Base-by-base conservation (phyloP, 2,797 vertebrate genomes). In the Percopsis omiscomaycus region DNA sequence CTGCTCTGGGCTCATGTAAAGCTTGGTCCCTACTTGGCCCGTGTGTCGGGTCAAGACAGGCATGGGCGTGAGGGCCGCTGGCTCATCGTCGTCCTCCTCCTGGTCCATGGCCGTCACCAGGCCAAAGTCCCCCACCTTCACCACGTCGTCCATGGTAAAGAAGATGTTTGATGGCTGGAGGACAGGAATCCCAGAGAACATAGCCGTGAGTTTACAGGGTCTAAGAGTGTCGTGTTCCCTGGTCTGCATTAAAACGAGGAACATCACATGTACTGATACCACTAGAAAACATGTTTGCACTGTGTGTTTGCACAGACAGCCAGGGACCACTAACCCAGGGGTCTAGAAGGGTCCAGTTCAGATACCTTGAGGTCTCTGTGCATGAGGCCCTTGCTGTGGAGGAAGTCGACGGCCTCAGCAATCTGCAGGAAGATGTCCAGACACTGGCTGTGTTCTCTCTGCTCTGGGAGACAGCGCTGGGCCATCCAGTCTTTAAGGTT, bases 1-100 rank as follows among this genome's bases (percentile, higher is more conserved):
- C 96, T 99, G 98, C 84, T 99, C 98, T 0, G 98, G 98, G 84
- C 98, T 99, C 98, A 99, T 99, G 87, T 99, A 99, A 11, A 99
- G 95, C 77, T 98, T 99, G 73, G 98, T 99, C 78, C 98, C 98
- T 13, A 99, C 98, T 91, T 99, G 97, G 63, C 97, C 97, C 0
- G 98, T 99, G 89, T 99, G 98, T 0, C 95, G 92, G 68, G 96
- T 95, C 6, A 98, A 96, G 9, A 92, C 91, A 3, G 97, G 96
- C 86, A 96, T 95, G 1, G 97, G 96, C 0, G 96, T 97, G 70
- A 98, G 91, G 48, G 91, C 91, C 0, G 86, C 88, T 0, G 92
- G 89, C 29, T 95, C 95, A 0, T 98, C 96, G 4, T 98, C 96
- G 0, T 99, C 98, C 69, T 99, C 98, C 57, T 99, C 97, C 84